These are phyloP conservation scores for Mormyrus hasselquistii DNA, from an alignment of 2,797 vertebrate species.

Conservation along the genomic window DNA sequence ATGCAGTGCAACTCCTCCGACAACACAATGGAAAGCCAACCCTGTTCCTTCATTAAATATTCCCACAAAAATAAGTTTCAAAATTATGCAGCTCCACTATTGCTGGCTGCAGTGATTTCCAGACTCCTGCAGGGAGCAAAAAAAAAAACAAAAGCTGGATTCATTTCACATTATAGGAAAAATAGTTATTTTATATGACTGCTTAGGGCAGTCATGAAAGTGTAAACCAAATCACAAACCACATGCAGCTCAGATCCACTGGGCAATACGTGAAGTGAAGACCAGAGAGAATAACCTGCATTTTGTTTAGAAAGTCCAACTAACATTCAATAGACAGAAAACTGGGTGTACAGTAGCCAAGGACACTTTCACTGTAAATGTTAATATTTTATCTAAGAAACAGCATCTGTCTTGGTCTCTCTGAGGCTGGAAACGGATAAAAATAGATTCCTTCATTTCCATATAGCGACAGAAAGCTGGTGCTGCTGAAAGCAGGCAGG, in stretches of 20 bases:
- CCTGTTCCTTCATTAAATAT: neutral
- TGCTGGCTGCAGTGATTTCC: neutral
- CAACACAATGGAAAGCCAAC: neutral
- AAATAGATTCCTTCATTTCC: neutral
- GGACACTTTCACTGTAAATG: neutral
- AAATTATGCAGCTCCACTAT: neutral
- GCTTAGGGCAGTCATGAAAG: neutral
- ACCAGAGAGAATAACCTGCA: neutral
- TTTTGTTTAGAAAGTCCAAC: neutral
- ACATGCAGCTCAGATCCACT: neutral
- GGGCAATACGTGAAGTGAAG: neutral
- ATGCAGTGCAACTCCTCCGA: neutral
- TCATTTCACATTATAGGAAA: neutral
- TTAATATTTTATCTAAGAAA: slow-evolving; percentile 3
- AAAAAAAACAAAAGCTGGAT: neutral
- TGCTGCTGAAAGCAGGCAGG: neutral
- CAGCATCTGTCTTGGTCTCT: neutral
- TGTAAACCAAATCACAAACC: neutral
- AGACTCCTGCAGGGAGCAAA: neutral
- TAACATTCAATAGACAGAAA: neutral
- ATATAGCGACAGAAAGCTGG: neutral
- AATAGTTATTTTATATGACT: neutral
- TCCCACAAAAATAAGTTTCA: neutral
- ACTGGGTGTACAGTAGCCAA: neutral
- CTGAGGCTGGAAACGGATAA: neutral